Percentiles rank a stretch among this genome's conserved stretches.
Evolutionary conservation across 2,113 vertebrate species (phyloP).

Genomic region (Anhinga anhinga): DNA sequence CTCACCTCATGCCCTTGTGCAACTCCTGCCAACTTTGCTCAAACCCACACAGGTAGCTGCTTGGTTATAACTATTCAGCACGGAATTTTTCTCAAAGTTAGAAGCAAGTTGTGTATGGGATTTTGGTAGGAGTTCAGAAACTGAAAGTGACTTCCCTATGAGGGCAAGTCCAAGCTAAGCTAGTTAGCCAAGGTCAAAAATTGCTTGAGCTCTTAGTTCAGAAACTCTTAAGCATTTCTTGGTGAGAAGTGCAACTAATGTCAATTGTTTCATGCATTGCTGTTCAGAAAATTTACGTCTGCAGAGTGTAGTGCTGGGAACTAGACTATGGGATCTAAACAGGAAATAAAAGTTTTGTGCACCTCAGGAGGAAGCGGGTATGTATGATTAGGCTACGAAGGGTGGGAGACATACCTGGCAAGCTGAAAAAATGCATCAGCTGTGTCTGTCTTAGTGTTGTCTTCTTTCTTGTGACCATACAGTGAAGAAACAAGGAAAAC

Average conservation of each 20-base stretch:
- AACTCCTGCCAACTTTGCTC: neutral
- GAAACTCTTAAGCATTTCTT: neutral
- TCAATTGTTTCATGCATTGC: neutral
- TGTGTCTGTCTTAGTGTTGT: neutral
- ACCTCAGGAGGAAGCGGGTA: neutral
- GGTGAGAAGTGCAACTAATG: neutral
- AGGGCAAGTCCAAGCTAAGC: neutral
- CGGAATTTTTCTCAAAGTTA: neutral
- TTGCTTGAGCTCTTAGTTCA: neutral
- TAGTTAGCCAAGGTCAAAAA: neutral
- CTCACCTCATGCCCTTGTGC: neutral
- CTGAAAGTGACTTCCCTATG: neutral
- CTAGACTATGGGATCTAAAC: neutral
- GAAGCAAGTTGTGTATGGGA: neutral
- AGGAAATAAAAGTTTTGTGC: neutral
- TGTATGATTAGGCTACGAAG: neutral
- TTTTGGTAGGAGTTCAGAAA: neutral
- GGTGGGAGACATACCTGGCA: neutral
- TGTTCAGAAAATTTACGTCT: neutral
- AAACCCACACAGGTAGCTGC: neutral
- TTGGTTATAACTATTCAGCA: neutral
- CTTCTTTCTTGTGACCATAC: rapidly evolving
- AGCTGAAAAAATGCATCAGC: neutral
- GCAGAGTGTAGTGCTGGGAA: neutral
- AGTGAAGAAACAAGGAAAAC: neutral